Percentiles rank a stretch among this genome's conserved stretches.
These are phyloP conservation scores for Graphium colonna DNA, from an alignment of 2,888 invertebrate species.

Conservation along the genomic window DNA sequence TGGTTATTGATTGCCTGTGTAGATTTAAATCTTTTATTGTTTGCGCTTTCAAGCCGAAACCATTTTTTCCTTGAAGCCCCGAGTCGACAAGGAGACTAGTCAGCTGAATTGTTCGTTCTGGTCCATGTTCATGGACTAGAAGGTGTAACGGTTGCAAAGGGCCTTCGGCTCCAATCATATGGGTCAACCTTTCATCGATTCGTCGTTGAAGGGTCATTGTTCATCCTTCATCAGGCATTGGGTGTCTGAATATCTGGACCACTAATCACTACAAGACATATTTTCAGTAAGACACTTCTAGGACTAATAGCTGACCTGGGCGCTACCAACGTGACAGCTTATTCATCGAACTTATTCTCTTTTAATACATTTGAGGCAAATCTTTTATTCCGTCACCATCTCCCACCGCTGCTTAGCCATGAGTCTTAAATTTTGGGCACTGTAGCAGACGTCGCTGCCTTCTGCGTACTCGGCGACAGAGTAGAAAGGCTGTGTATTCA, in stretches of 20 bases:
- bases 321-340: not conserved
- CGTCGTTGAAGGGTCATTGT: constrained; percentile 1
- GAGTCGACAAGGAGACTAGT: not conserved
- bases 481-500: not conserved
- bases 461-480: not conserved
- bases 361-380: constrained; percentile 19
- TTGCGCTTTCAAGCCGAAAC: not conserved
- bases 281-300: constrained; percentile 9
- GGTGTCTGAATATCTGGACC: constrained; percentile 1
- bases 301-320: not conserved
- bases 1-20: no score
- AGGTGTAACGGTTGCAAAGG: not conserved
- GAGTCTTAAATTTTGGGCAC: constrained; percentile 6
- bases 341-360: constrained; percentile 7
- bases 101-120: not conserved
- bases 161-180: constrained; percentile 1
- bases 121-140: not conserved
- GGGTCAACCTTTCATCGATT: constrained; percentile 1
- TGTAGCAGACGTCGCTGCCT: not conserved
- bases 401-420: constrained; percentile 12
- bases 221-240: constrained; percentile 7
- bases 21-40: no score
- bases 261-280: constrained; percentile 8
- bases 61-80: not conserved
- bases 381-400: not conserved